Percentiles rank a stretch among this genome's conserved stretches.
Evolutionary conservation across 2,797 vertebrate genomes (phyloP).

Genomic region (Helarctos malayanus): DNA sequence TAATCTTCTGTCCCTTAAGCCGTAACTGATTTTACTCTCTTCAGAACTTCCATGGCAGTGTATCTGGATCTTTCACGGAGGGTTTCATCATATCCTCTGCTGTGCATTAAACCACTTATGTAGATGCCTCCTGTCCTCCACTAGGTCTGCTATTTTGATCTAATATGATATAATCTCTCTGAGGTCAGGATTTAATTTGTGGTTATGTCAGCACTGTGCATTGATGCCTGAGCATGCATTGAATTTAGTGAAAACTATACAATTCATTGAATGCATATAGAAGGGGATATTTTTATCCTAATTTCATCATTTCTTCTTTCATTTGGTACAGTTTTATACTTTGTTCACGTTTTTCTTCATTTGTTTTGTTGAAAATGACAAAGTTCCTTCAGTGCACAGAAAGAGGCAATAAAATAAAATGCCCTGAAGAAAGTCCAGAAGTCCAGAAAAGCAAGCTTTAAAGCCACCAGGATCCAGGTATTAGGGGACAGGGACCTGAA

Average conservation of each 20-base stretch:
- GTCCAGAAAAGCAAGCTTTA: not conserved
- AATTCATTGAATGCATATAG: not conserved
- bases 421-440: not conserved
- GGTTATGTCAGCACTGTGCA: not conserved
- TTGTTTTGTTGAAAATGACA: not conserved
- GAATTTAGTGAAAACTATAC: not conserved
- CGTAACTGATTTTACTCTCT: not conserved
- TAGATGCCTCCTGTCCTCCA: not conserved
- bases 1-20: not conserved
- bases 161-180: not conserved
- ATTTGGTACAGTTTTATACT: not conserved
- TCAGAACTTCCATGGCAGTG: not conserved
- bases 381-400: not conserved
- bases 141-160: not conserved
- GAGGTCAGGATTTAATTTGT: not conserved
- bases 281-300: not conserved
- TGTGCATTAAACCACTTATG: no score
- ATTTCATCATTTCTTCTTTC: not conserved
- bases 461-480: not conserved
- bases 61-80: not conserved
- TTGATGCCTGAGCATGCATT: accelerated
- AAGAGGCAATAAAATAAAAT: not conserved
- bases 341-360: not conserved
- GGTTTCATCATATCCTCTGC: not conserved
- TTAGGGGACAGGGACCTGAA: not conserved